These are phyloP conservation scores for Plebejus argus DNA, from an alignment of 2,888 invertebrate genomes.

Conservation along the genomic window DNA sequence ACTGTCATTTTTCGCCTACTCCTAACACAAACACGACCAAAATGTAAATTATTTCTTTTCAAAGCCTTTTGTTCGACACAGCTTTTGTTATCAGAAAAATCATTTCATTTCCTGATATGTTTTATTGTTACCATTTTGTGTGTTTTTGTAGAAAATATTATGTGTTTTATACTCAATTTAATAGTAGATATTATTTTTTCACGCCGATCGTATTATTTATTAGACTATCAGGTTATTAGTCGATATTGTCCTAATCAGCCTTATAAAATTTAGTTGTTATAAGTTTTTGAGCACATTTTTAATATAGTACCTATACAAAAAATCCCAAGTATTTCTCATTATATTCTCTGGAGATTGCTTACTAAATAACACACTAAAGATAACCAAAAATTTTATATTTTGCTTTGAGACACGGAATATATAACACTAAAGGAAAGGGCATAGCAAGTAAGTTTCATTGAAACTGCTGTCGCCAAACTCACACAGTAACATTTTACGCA, in stretches of 20 bases:
- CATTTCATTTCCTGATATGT: conserved; percentile 18
- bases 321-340: not conserved
- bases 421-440: too few relatives aligned
- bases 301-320: not conserved
- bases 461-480: too few relatives aligned
- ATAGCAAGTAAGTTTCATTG: too few relatives aligned
- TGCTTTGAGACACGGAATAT: not conserved
- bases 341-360: not conserved
- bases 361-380: not conserved
- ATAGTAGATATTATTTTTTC: too few relatives aligned
- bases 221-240: too few relatives aligned
- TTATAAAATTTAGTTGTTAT: not conserved
- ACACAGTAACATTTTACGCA: too few relatives aligned
- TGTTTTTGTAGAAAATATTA: conserved; percentile 8
- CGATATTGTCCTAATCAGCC: not conserved
- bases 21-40: not conserved
- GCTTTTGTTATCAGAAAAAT: conserved; percentile 12
- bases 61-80: conserved; percentile 26
- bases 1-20: conserved; percentile 18
- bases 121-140: conserved; percentile 10
- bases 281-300: not conserved
- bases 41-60: conserved; percentile 23
- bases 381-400: conserved; percentile 5
- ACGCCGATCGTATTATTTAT: too few relatives aligned
- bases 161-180: not conserved